Evolutionary conservation across 2,113 vertebrate species (phyloP).

Genomic region (Oreochromis niloticus): DNA sequence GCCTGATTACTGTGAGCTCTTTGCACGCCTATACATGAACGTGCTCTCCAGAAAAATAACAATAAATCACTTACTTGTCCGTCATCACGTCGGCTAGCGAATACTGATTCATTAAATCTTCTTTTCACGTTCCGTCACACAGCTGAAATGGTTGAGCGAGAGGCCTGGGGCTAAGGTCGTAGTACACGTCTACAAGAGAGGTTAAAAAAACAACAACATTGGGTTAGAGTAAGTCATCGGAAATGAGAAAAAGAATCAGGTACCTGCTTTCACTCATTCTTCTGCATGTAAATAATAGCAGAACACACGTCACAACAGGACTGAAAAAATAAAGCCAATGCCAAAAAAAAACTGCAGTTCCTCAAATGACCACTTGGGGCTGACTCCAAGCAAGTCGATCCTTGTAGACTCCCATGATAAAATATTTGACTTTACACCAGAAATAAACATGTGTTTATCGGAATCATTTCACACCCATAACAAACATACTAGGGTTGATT

Average conservation of each 20-base stretch:
- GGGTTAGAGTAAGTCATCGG: background rate
- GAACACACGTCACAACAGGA: fast-evolving
- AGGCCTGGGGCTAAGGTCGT: background rate
- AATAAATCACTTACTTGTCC: constrained; percentile 72
- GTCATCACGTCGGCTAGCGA: constrained; percentile 70
- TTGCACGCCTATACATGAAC: background rate
- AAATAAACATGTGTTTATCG: background rate
- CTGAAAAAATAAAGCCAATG: background rate
- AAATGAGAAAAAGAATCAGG: background rate
- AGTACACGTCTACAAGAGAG: constrained; percentile 32
- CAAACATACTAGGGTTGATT: background rate
- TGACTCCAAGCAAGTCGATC: background rate
- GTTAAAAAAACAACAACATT: background rate
- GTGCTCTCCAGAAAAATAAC: background rate
- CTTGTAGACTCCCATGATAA: background rate
- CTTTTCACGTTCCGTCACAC: constrained; percentile 32
- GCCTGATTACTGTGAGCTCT: constrained; percentile 11
- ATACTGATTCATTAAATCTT: constrained; percentile 72
- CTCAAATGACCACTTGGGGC: background rate
- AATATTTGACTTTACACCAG: background rate
- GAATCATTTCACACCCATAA: background rate
- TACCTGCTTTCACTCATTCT: background rate
- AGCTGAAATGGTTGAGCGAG: constrained; percentile 15
- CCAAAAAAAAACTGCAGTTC: background rate
- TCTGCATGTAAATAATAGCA: background rate